These are phyloP conservation scores for Gnatocerus cornutus DNA, from an alignment of 2,888 invertebrate genomes.

Conservation along the genomic window DNA sequence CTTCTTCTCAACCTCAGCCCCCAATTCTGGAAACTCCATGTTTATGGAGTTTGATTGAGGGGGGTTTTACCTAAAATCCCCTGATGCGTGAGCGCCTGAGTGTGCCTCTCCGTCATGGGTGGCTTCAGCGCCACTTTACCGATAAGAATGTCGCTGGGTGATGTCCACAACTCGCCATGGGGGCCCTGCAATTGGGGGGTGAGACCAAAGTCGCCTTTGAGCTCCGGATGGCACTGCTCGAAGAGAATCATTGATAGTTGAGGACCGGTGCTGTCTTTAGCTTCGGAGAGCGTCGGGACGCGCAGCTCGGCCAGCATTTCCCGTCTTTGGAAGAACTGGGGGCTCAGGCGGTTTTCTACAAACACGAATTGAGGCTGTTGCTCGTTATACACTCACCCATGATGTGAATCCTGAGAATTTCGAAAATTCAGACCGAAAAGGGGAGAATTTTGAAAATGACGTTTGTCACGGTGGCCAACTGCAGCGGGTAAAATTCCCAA, in stretches of 20 bases:
- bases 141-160: conserved; percentile 70
- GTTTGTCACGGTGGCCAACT: background rate
- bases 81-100: conserved; percentile 69
- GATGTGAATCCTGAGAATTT: background rate
- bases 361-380: background rate
- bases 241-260: conserved; percentile 66
- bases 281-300: conserved; percentile 67
- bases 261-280: conserved; percentile 64
- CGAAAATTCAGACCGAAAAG: background rate
- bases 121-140: conserved; percentile 69
- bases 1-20: conserved; percentile 63
- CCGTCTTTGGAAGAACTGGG: conserved; percentile 33
- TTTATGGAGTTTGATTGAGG: too few relatives aligned
- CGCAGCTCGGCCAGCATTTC: conserved; percentile 50
- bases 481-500: too few relatives aligned
- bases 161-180: conserved; percentile 68
- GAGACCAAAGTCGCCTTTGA: conserved; percentile 64
- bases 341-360: conserved; percentile 14
- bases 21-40: conserved; percentile 64
- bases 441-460: background rate
- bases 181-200: conserved; percentile 66
- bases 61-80: conserved; percentile 68
- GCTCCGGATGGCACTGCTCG: conserved; percentile 59
- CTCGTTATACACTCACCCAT: background rate
- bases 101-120: conserved; percentile 67